Evolutionary conservation across 2,113 vertebrate species (phyloP), one percentile per base, ranked within the genome.

Genomic region (Centropus bengalensis): DNA sequence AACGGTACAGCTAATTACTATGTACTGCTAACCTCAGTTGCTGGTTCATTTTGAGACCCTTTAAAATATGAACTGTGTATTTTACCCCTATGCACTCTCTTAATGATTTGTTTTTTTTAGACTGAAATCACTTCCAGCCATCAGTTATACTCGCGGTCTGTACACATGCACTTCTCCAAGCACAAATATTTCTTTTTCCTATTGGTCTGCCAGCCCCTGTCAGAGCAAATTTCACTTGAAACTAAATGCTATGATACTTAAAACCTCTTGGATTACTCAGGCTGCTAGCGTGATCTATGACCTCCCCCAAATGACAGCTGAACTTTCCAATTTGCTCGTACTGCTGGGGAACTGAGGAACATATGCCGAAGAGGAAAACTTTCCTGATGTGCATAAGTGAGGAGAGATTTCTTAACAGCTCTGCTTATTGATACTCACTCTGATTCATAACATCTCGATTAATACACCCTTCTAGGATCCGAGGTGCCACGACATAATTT

Each of bases 61-160:
- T 98, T 98, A 98, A 99, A 99, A 99, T 99, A 99, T 98, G 98
- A 99, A 98, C 98, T 98, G 98, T 99, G 98, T 98, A 98, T 98
- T 99, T 99, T 99, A 98, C 98, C 98, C 98, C 98, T 98, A 98
- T 97, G 88, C 98, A 98, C 98, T 98, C 97, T 98, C 98, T 98
- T 98, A 99, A 99, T 98, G 98, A 98, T 98, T 98, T 99, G 98
- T 99, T 99, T 98, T 99, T 96, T 99, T 98, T 98, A 98, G 98
- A 98, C 98, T 98, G 98, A 99, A 99, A 99, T 99, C 98, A 99
- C 98, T 99, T 99, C 98, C 99, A 99, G 98, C 98, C 98, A 98
- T 98, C 98, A 98, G 97, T 98, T 98, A 98, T 97, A 97, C 97
- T 97, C 96, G 86, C 68, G 91, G 97, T 96, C 97, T 97, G 96